Conservation (phyloP, 2,797 vertebrate genomes). For the Buceros bicornis region DNA sequence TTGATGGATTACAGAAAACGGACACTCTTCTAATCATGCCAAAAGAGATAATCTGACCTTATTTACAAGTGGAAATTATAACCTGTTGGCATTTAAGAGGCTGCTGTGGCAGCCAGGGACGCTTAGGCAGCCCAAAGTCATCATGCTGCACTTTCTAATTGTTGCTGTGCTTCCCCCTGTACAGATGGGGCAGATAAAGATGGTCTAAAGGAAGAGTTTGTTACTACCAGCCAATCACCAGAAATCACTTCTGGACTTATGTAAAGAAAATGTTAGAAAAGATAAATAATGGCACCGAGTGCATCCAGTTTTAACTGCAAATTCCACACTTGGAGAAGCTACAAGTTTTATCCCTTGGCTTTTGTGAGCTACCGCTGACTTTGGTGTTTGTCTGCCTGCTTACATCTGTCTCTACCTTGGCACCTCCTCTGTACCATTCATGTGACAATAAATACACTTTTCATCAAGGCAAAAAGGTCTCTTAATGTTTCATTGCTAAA, state of each 20-base stretch:
- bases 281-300: not conserved
- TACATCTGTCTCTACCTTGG: not conserved
- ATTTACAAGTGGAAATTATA: slow-evolving; percentile 35
- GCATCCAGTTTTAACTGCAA: not conserved
- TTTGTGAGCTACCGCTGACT: not conserved
- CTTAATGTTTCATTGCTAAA: not conserved
- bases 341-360: not conserved
- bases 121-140: not conserved
- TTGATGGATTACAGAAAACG: not conserved
- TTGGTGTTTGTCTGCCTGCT: not conserved
- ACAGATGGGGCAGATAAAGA: not conserved
- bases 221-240: not conserved
- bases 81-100: not conserved
- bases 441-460: not conserved
- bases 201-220: not conserved
- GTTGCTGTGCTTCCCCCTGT: not conserved
- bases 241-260: not conserved
- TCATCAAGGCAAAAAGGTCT: not conserved
- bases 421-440: not conserved
- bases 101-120: not conserved
- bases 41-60: not conserved
- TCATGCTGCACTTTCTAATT: not conserved
- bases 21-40: not conserved
- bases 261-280: not conserved
- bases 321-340: not conserved